Conservation (phyloP, 2,113 vertebrate species). For the Syrrhaptes paradoxus region DNA sequence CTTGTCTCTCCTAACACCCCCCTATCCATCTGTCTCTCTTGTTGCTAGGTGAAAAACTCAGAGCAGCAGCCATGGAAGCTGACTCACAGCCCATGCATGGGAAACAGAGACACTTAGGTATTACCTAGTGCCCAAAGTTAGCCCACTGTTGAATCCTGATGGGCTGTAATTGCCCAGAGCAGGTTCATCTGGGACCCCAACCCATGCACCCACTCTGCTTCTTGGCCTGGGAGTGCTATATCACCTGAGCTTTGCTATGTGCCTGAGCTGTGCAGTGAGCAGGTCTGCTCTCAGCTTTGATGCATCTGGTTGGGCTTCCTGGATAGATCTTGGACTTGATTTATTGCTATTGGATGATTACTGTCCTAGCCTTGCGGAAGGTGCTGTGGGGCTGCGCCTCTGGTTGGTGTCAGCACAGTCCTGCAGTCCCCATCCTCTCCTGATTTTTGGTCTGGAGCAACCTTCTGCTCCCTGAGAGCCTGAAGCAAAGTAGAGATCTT, state of each 20-base stretch:
- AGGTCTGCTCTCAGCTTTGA: neutral
- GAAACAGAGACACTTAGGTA: neutral
- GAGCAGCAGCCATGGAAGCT: constrained; percentile 43
- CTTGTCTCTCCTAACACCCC: constrained; percentile 4
- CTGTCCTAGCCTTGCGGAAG: neutral
- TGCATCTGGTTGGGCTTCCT: neutral
- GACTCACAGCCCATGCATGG: constrained; percentile 28
- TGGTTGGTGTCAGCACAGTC: neutral
- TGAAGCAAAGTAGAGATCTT: neutral
- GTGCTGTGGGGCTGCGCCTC: neutral
- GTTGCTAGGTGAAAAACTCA: constrained; percentile 66
- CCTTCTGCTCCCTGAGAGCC: neutral
- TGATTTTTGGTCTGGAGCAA: neutral
- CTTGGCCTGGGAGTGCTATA: neutral
- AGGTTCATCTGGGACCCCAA: neutral
- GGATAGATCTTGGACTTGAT: neutral
- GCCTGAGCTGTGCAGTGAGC: neutral
- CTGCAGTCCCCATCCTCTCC: neutral
- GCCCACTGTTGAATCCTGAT: neutral
- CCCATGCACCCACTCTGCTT: neutral
- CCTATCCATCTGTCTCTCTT: constrained; percentile 16
- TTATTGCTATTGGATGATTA: neutral
- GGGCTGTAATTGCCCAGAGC: neutral
- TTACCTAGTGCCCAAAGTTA: neutral
- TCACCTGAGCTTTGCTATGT: neutral